Evolutionary conservation across 2,113 vertebrate genomes (phyloP), one percentile per base, ranked within the genome.

Genomic region (Archocentrus centrarchus): DNA sequence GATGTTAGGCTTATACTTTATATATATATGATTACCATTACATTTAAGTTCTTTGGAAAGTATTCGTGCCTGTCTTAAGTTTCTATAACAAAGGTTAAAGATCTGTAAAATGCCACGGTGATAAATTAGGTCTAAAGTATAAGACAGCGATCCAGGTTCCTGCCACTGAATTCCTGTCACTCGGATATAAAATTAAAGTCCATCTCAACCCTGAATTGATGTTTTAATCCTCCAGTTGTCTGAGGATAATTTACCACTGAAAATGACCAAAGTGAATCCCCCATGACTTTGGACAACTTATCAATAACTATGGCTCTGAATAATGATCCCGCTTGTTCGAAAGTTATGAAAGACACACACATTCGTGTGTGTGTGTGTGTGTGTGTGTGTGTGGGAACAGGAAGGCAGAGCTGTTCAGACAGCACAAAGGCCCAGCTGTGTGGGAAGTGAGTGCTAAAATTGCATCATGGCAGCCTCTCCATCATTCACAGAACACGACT

Each of bases 391-490:
- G 2, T 4, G 3, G 0, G 81, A 80, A 11, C 66, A 77, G 55
- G 84, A 88, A 83, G 59, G 66, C 64, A 59, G 35, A 18, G 59
- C 75, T 61, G 80, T 64, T 88, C 82, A 85, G 41, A 24, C 61
- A 0, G 83, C 57, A 91, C 81, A 89, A 88, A 59, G 37, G 41
- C 63, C 59, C 90, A 90, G 92, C 90, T 93, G 92, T 86, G 86
- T 90, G 77, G 83, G 86, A 89, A 88, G 88, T 58, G 86, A 87
- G 75, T 77, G 41, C 84, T 82, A 81, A 82, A 81, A 88, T 37
- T 62, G 78, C 62, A 89, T 77, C 77, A 77, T 37, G 50, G 79
- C 87, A 81, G 73, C 81, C 27, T 79, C 83, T 83, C 87, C 77
- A 88, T 91, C 86, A 83, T 81, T 83, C 41, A 59, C 60, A n/a